Base-by-base conservation (phyloP, 1,140 invertebrate species). In the Neotoxoptera formosana region DNA sequence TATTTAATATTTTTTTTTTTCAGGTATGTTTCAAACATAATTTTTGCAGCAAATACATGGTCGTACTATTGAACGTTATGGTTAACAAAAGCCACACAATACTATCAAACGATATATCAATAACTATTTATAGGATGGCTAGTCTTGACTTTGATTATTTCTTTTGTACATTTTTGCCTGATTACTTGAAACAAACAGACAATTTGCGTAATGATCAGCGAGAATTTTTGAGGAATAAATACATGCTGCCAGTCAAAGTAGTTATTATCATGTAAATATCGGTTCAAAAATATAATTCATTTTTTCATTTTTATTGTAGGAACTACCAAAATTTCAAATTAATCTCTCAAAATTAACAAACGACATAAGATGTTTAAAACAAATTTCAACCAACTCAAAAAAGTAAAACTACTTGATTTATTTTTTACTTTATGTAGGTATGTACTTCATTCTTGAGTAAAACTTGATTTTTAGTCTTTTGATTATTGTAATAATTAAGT, bases 321-420 rank as follows among this genome's bases (percentile, higher is more conserved):
- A 98, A 96, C 96, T 98, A 94, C 98, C 98, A 86, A 97, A 97
- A 34, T 98, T 98, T 95, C 97, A 97, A 6, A 97, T 97, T 94
- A 97, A 97, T 95, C 96, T 98, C 97, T 93, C 96, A n/a, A n/a
- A 96, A 94, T 96, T 98, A 94, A 96, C 98, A 93, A 98, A 97
- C 95, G 98, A 98, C 95, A 96, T 98, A 30, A 96, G 97, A 93
- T 98, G 97, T 95, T 98, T 81, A 93, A 93, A 93, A 86, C 91
- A 93, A 93, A 53, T 93, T 87, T 92, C n/a, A 90, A 67, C 20
- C 25, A 81, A 56, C 48, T 94, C 89, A 56, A 45, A 41, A 91
- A 84, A 23, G 88, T 88, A 76, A 94, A 93, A 92, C 56, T 83
- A 90, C 91, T 94, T 89, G 88, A 51, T 87, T 56, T n/a, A n/a